Evolutionary conservation across 2,888 invertebrate species (phyloP).

Genomic region (Perithous albicinctus): DNA sequence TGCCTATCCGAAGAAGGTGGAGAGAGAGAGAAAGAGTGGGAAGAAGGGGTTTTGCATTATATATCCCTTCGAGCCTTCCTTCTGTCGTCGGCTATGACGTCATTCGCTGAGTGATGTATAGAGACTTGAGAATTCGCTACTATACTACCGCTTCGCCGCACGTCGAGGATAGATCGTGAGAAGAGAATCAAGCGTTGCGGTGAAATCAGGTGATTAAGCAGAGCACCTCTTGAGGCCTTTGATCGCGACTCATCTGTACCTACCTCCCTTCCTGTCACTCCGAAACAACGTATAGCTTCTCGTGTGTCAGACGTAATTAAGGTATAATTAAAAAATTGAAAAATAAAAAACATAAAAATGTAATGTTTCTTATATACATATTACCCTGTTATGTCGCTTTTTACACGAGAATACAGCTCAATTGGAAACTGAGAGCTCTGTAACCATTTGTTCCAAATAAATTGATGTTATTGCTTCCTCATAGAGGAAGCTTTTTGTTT

Average conservation of each 20-base stretch:
- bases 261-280: background rate
- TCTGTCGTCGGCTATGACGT: conserved; percentile 58
- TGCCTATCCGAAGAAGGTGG: conserved; percentile 38
- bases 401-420: too few relatives aligned
- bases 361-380: background rate
- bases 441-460: too few relatives aligned
- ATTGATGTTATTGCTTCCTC: too few relatives aligned
- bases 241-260: conserved; percentile 55
- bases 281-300: conserved; percentile 13
- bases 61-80: conserved; percentile 37
- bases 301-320: conserved; percentile 6
- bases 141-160: conserved; percentile 34
- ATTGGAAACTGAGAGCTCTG: too few relatives aligned
- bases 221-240: conserved; percentile 63
- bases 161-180: conserved; percentile 44
- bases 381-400: background rate
- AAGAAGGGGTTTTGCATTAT: conserved; percentile 25
- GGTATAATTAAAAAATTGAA: conserved; percentile 10
- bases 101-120: conserved; percentile 57
- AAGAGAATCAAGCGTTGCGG: conserved; percentile 64
- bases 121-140: conserved; percentile 48
- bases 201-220: conserved; percentile 67
- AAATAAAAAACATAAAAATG: background rate
- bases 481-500: too few relatives aligned
- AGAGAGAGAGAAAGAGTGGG: background rate